Evolutionary conservation across 2,888 invertebrate genomes (phyloP), one percentile per base, ranked within the genome.

Genomic region (Drosophila melanocephala): DNA sequence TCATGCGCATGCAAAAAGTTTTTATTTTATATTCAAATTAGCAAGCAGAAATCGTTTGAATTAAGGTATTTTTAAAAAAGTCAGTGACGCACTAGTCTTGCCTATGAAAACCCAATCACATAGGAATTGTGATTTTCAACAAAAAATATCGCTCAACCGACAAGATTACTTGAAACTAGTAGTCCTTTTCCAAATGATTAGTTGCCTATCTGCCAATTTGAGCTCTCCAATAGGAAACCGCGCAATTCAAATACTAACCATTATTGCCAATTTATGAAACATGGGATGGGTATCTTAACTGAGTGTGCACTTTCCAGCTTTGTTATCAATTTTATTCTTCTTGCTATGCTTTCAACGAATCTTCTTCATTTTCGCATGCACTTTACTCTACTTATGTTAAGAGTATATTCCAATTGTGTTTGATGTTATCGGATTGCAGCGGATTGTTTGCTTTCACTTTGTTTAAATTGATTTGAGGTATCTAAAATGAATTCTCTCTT

Each of bases 361-460:
- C 22, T 33, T 16, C 35, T 50, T 51, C 3, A 7, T 35, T 19
- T 60, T 26, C 32, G 10, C 26, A 39, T n/a, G 50, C 37, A 33
- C n/a, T 52, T 61, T 10, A 2, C 30, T 28, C 4, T 44, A 19
- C 16, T n/a, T 60, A 14, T 10, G 55, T 28, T 14, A n/a, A 42
- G 32, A 62, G 22, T 33, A 30, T 57, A 57, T 37, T 57, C 47
- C 47, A 37, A 57, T 50, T 62, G 22, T 30, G 14, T 62, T 62
- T 52, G 30, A 51, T 35, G 51, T 52, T 47, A 65, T 65, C 57
- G 22, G 35, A 57, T 57, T 57, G 50, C 35, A 58, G 32, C 30
- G 5, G 22, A 47, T 51, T 65, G 57, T 39, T 65, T 65, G 37
- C 50, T 57, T 57, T 57, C 50, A 37, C 64, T 39, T 58, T 32